Base-by-base conservation (phyloP, 2,888 invertebrate genomes). In the Pseudococcus jackbeardsleyi region DNA sequence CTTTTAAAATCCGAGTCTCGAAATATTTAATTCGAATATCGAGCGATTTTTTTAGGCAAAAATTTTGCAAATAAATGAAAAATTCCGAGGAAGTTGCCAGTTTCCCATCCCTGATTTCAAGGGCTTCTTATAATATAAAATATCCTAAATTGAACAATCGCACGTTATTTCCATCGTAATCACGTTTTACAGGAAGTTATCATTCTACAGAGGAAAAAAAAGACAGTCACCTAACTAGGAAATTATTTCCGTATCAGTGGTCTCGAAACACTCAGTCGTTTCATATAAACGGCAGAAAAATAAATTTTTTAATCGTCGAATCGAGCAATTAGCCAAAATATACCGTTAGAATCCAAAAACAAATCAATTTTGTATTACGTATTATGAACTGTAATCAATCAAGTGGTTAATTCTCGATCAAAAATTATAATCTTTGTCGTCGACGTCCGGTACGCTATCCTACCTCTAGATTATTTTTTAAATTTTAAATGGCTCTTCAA, bases 211-310 rank as follows among this genome's bases (percentile, higher is more conserved):
- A 17, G 50, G 15, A 6, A 59, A 59, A 59, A 59, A n/a, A 8
- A 59, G n/a, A 19, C 59, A 59, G n/a, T 59, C 59, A 59, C 17
- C 59, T 59, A 59, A 59, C 59, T 59, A 59, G 59, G 59, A 59
- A 59, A 59, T 59, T 59, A 59, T 59, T 59, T 59, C 59, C 59
- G 59, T 59, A 59, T n/a, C 59, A 59, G 59, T 59, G 59, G 15
- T 15, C n/a, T 59, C 59, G 59, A 59, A 59, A 59, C 59, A 59
- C 59, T 59, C n/a, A 59, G 59, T 17, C 59, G 59, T n/a, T 59
- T 3, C 3, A 33, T 3, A 3, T 59, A 59, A 59, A 59, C n/a
- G 59, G 59, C 17, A n/a, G 17, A 59, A n/a, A 59, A 59, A n/a
- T 59, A 19, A 59, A 59, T 59, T 59, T 59, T n/a, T 59, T 59